phyloP scores from a whole-genome alignment of 2,888 invertebrate species.

The Uloborus plumipes region DNA sequence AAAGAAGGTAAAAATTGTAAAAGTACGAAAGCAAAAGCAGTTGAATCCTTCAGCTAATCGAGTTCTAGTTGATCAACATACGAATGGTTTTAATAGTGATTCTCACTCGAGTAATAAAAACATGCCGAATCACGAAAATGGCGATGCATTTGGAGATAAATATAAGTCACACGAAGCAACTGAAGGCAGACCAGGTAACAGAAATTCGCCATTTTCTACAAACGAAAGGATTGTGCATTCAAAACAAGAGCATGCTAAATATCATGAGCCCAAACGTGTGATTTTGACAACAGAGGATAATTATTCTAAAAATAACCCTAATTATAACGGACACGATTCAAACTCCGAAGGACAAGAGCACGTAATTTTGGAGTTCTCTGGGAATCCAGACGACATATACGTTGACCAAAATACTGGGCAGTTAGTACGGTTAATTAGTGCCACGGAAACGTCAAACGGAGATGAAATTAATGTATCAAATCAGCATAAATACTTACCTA shows the following conservation, averaged over 20 bases:
- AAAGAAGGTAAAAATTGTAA: conserved; percentile 3
- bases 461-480: not conserved
- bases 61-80: conserved; percentile 12
- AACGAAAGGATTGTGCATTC: too few relatives aligned
- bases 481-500: too few relatives aligned
- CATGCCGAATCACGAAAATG: too few relatives aligned
- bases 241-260: too few relatives aligned
- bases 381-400: conserved; percentile 36
- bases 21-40: not conserved
- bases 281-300: too few relatives aligned
- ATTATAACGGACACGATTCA: too few relatives aligned
- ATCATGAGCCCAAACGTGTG: too few relatives aligned
- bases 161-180: too few relatives aligned
- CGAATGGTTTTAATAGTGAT: conserved; percentile 28
- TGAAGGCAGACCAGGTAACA: too few relatives aligned
- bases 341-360: not conserved
- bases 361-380: not conserved
- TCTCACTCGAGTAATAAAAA: conserved; percentile 10
- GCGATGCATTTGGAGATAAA: too few relatives aligned
- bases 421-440: conserved; percentile 29
- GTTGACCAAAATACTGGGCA: conserved; percentile 37
- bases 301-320: too few relatives aligned
- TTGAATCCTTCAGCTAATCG: not conserved
- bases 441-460: not conserved
- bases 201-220: too few relatives aligned